Base-by-base conservation (phyloP, 64 coral and sea anemone species). In the Trachythela sp. region DNA sequence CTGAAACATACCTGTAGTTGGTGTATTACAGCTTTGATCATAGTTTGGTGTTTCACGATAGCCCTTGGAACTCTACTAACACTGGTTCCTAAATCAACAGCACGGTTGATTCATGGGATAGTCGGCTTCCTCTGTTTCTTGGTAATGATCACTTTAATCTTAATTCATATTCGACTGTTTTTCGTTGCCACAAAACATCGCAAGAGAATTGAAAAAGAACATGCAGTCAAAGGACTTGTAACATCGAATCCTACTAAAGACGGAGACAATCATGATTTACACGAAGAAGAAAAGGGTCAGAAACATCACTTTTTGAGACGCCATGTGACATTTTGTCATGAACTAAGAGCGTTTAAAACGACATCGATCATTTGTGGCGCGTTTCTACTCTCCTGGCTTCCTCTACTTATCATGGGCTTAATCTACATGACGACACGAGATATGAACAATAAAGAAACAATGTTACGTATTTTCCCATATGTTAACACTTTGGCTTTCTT, bases 361-460 rank as follows among this genome's bases (percentile, higher is more conserved):
- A 80, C 75, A 18, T 35, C 75, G 30, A 14, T 80, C 26, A 35
- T 80, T 37, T 80, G 75, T 80, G 75, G 75, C 30, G 75, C 31
- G 2, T 80, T 80, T 80, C 75, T 80, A 13, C 20, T 80, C 13
- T 80, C 75, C 15, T 80, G 75, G 75, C 75, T 80, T 37, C 75
- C 75, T 80, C 33, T 80, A 15, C 37, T 37, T 15, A 7, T 80
- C 20, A 29, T 80, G 26, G 75, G 75, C 31, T 35, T 80, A 37
- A 30, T 39, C 31, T 80, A 80, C 75, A 35, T 80, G 20, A 39
- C 37, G 30, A 80, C 75, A 35, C 15, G 10, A 37, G 20, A 80
- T 37, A 14, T 37, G 37, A 80, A 37, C 33, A 18, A 39, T 0
- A 80, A 80, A 39, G 30, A 80, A 37, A 64, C 56, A 9, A 24